phyloP scores from a whole-genome alignment of 1,140 invertebrate species.

The Drosophila melanogaster region Release_6_plus_ISO1_MT NT_033777.3:20724001-20724500 shows the following conservation, averaged over 20 bases:
- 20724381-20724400: slow-evolving; percentile 58
- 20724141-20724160: background rate
- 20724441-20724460: slow-evolving; percentile 34
- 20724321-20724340: slow-evolving; percentile 30
- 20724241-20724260: slow-evolving; percentile 26
- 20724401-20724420: slow-evolving; percentile 57
- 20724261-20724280: slow-evolving; percentile 23
- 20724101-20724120: slow-evolving; percentile 15
- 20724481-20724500: slow-evolving; percentile 59
- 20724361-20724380: slow-evolving; percentile 29
- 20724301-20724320: slow-evolving; percentile 26
- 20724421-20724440: slow-evolving; percentile 33
- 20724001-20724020: slow-evolving; percentile 73
- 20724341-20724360: slow-evolving; percentile 50
- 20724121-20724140: slow-evolving; percentile 26
- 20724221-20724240: slow-evolving; percentile 31
- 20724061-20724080: slow-evolving; percentile 52
- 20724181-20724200: slow-evolving; percentile 17
- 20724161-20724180: slow-evolving; percentile 3
- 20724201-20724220: slow-evolving; percentile 57
- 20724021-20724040: slow-evolving; percentile 78
- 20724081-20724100: slow-evolving; percentile 38
- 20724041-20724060: slow-evolving; percentile 74
- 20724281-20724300: slow-evolving; percentile 14
- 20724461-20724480: slow-evolving; percentile 63